These are phyloP conservation scores for Phoebastria nigripes DNA, from an alignment of 2,797 vertebrate species.

Conservation along the genomic window DNA sequence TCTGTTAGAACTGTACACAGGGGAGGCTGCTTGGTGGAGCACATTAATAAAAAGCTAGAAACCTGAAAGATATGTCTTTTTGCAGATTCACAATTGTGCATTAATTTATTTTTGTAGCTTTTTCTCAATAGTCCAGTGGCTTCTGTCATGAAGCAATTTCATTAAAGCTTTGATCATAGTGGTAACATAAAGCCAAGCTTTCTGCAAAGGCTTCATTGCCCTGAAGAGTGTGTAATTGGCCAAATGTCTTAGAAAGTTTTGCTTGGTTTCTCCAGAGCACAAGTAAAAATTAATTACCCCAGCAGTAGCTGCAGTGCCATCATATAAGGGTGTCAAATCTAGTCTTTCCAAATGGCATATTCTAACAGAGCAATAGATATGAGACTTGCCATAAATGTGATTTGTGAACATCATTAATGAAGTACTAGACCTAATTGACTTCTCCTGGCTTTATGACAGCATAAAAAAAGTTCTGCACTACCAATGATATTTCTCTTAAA, in stretches of 20 bases:
- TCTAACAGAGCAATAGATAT: conserved; percentile 59
- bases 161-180: conserved; percentile 67
- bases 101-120: conserved; percentile 72
- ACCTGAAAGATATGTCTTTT: conserved; percentile 57
- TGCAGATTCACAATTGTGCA: conserved; percentile 52
- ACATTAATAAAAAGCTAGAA: conserved; percentile 75
- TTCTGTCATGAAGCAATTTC: conserved; percentile 68
- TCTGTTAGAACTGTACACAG: conserved; percentile 56
- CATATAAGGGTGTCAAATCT: conserved; percentile 69
- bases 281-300: conserved; percentile 80
- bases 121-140: conserved; percentile 68
- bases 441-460: conserved; percentile 73
- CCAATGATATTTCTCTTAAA: conserved; percentile 62
- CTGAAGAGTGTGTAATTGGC: conserved; percentile 73
- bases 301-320: conserved; percentile 58
- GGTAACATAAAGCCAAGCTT: conserved; percentile 65
- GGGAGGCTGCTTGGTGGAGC: conserved; percentile 57
- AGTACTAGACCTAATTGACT: conserved; percentile 78
- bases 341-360: conserved; percentile 69
- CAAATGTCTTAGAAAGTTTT: conserved; percentile 71
- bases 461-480: conserved; percentile 68
- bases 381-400: conserved; percentile 74
- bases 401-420: conserved; percentile 79
- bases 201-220: conserved; percentile 66
- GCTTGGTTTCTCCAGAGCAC: conserved; percentile 71